Evolutionary conservation across 1,140 invertebrate genomes (phyloP), one percentile per base, ranked within the genome.

Genomic region (Bombus vancouverensis): DNA sequence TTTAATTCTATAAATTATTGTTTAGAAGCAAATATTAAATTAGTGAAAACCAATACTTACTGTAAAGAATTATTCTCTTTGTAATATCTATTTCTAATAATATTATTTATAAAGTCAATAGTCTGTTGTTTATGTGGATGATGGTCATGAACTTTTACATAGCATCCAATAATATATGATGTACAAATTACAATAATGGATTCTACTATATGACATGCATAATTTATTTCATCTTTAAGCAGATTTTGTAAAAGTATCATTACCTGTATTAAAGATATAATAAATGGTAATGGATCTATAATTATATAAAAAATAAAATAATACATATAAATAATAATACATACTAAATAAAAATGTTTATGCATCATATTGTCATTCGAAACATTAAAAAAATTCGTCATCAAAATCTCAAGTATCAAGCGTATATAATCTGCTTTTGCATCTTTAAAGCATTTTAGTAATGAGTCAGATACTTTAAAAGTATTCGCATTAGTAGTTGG

Each of bases 111-210:
- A 42, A 95, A 88, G 47, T 95, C 92, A 22, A 92, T 79, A 5
- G 93, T 92, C 32, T 95, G 91, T 73, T 92, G 81, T 88, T 90
- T 94, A 66, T 94, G 94, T 2, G 94, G 93, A 91, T 95, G 94
- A 65, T 89, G 81, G n/a, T 94, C 92, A 47, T 92, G 92, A 85
- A 95, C 89, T 87, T 92, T 94, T 34, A 94, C 88, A 47, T 93
- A 95, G 74, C 93, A 94, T 22, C 89, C 91, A 37, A 95, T 83
- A 15, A 94, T 88, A 44, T 87, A 81, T 13, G 90, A 65, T 44
- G 91, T 77, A 77, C 94, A 95, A 71, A 90, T 88, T 47, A 83
- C 85, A 37, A 94, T 84, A 32, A 95, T 94, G 42, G 90, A 84
- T 88, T 94, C 91, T 57, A 91, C 66, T 25, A 94, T 59, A 68